These are phyloP conservation scores for Pseudochirops cupreus DNA, from an alignment of 2,797 vertebrate species.

Conservation along the genomic window DNA sequence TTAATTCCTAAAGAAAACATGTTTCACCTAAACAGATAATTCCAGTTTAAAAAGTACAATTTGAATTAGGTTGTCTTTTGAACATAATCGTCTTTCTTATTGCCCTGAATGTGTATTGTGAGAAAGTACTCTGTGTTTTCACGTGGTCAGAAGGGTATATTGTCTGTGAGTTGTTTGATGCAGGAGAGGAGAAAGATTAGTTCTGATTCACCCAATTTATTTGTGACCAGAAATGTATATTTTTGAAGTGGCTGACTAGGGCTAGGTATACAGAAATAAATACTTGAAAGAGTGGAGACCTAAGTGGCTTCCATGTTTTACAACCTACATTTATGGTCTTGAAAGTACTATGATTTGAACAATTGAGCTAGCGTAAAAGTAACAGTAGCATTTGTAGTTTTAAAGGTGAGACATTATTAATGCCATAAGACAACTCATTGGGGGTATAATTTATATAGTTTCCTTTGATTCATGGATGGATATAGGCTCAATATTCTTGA, in stretches of 20 bases:
- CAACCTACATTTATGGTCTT: too few species aligned
- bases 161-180: not conserved
- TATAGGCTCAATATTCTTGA: slow-evolving; percentile 77
- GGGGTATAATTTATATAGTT: slow-evolving; percentile 70
- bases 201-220: too few species aligned
- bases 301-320: too few species aligned
- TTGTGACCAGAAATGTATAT: too few species aligned
- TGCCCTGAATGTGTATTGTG: not conserved
- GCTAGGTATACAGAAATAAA: too few species aligned
- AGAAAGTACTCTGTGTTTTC: not conserved
- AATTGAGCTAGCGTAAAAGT: not conserved
- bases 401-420: too few species aligned
- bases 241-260: too few species aligned
- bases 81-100: not conserved
- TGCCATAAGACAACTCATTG: too few species aligned
- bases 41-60: not conserved
- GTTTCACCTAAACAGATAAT: not conserved
- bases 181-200: not conserved
- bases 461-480: slow-evolving; percentile 70
- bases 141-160: not conserved
- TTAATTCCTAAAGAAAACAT: slow-evolving; percentile 32
- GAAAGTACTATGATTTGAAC: slow-evolving; percentile 5
- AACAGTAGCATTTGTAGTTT: too few species aligned
- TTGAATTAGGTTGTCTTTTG: not conserved
- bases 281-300: too few species aligned